These are phyloP conservation scores for Laothoe populi DNA, from an alignment of 2,888 invertebrate species.

Conservation along the genomic window DNA sequence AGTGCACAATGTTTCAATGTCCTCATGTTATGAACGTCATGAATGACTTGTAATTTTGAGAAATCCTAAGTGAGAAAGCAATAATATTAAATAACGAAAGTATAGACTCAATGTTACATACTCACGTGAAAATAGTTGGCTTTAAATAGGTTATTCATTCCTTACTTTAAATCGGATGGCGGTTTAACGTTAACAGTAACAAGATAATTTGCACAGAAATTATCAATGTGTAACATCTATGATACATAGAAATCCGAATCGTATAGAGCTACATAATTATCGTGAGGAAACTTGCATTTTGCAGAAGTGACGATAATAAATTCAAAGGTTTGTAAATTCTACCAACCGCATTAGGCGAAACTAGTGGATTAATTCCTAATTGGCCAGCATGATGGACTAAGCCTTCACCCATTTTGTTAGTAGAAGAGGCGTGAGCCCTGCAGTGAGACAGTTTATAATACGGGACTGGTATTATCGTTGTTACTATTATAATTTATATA, in stretches of 20 bases:
- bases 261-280: slow-evolving; percentile 1
- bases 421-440: too few relatives aligned
- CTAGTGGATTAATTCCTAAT: too few relatives aligned
- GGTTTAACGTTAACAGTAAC: background rate
- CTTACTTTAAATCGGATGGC: background rate
- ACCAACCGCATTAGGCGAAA: too few relatives aligned
- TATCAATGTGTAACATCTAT: background rate
- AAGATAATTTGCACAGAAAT: background rate
- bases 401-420: too few relatives aligned
- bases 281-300: too few relatives aligned
- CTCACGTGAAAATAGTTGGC: background rate
- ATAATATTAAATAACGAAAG: slow-evolving; percentile 19
- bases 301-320: too few relatives aligned
- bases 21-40: slow-evolving; percentile 40
- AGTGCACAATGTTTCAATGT: slow-evolving; percentile 39
- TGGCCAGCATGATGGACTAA: too few relatives aligned
- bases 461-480: too few relatives aligned
- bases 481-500: too few relatives aligned
- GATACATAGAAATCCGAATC: background rate
- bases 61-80: background rate
- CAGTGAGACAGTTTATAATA: too few relatives aligned
- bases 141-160: background rate
- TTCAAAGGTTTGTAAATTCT: too few relatives aligned
- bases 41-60: slow-evolving; percentile 33
- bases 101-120: background rate